phyloP scores from a whole-genome alignment of 1,140 invertebrate species.

The Eriosoma lanigerum region DNA sequence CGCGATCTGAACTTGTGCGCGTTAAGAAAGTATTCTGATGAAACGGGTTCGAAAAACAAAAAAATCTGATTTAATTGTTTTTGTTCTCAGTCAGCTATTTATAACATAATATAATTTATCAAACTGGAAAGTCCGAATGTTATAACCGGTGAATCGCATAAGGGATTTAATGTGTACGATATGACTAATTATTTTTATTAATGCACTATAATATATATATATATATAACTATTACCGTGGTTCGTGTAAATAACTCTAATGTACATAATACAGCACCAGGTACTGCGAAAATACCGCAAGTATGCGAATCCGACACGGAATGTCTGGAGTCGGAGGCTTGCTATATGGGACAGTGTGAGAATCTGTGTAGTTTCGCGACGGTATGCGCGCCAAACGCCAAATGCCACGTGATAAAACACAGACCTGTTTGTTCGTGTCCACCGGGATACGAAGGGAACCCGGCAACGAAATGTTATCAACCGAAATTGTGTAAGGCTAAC shows the following conservation, averaged over 20 bases:
- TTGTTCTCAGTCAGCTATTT: too few species aligned
- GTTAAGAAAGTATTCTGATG: too few species aligned
- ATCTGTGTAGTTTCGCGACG: constrained; percentile 73
- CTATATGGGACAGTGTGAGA: constrained; percentile 72
- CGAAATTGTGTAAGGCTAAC: constrained; percentile 69
- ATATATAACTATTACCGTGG: too few species aligned
- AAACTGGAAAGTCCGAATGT: background rate
- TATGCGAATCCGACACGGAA: constrained; percentile 72
- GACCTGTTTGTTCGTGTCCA: constrained; percentile 75
- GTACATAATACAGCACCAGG: constrained; percentile 63
- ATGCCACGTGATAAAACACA: constrained; percentile 72
- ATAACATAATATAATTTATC: too few species aligned
- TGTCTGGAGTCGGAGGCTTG: constrained; percentile 74
- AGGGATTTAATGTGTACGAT: too few species aligned
- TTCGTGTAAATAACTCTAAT: constrained; percentile 44
- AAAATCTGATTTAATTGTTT: too few species aligned
- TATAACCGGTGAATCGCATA: too few species aligned
- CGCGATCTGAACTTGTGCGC: too few species aligned
- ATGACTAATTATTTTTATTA: too few species aligned
- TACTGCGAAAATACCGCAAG: constrained; percentile 67
- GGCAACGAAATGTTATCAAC: constrained; percentile 70
- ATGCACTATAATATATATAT: too few species aligned
- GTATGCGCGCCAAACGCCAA: constrained; percentile 70
- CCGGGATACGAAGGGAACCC: constrained; percentile 75
- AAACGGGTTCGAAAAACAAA: too few species aligned